Percentiles rank a stretch among this genome's conserved stretches.
phyloP scores from a whole-genome alignment of 2,888 invertebrate genomes.

The Cheilosia vernalis region DNA sequence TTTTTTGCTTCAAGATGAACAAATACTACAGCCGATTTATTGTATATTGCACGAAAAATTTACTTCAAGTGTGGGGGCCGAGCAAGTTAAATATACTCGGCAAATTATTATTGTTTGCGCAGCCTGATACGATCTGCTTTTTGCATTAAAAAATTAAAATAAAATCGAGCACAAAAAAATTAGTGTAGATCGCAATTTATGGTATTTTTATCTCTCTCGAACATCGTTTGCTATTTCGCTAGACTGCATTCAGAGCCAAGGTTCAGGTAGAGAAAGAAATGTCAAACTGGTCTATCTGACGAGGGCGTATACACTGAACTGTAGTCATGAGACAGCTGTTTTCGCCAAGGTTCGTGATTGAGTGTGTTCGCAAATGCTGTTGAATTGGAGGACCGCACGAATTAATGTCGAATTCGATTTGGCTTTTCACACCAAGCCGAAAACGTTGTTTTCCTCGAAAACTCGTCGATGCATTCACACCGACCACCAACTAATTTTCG shows the following conservation, averaged over 20 bases:
- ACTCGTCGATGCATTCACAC: no score
- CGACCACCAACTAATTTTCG: no score
- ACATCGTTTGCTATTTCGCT: conserved; percentile 46
- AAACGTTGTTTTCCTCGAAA: no score
- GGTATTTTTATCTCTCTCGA: conserved; percentile 56
- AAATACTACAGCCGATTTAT: not conserved
- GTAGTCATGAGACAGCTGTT: conserved; percentile 34
- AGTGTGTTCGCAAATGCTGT: conserved; percentile 8
- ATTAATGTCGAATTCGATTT: no score
- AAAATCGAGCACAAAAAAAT: conserved; percentile 43
- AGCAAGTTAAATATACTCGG: conserved; percentile 23
- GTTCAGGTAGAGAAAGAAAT: conserved; percentile 56
- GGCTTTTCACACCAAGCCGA: no score
- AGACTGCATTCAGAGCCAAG: conserved; percentile 53
- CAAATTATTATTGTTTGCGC: conserved; percentile 46
- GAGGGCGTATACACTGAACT: conserved; percentile 19
- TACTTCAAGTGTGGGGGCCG: conserved; percentile 21
- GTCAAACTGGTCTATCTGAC: conserved; percentile 46
- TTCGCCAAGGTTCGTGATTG: conserved; percentile 1
- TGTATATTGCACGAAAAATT: conserved; percentile 5
- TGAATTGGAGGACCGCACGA: no score
- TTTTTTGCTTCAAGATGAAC: not conserved
- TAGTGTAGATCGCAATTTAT: conserved; percentile 71
- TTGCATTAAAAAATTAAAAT: conserved; percentile 49
- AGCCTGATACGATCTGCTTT: conserved; percentile 35